phyloP scores from a whole-genome alignment of 2,113 vertebrate species.

The Panthera uncia region DNA sequence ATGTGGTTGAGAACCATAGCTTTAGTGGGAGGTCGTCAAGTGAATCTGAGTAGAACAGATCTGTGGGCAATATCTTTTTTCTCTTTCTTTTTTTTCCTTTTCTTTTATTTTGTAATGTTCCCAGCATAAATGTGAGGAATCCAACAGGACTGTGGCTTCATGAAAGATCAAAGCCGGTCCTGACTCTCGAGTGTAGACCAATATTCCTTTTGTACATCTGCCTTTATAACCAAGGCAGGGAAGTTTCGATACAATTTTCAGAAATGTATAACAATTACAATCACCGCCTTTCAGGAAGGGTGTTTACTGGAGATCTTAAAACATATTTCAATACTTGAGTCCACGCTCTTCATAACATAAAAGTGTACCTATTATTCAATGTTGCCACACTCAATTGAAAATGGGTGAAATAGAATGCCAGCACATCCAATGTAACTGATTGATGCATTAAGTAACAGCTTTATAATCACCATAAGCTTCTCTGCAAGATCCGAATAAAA shows the following conservation, averaged over 20 bases:
- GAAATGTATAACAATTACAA: not conserved
- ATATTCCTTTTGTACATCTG: not conserved
- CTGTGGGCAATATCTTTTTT: not conserved
- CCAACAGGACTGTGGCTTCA: not conserved
- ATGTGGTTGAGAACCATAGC: rapidly evolving
- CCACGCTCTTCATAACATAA: not conserved
- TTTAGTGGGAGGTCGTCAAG: not conserved
- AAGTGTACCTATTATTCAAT: not conserved
- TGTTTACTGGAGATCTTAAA: not conserved
- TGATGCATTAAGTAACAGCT: not conserved
- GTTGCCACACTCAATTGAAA: not conserved
- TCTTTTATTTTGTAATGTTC: not conserved
- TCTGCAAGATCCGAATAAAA: not conserved
- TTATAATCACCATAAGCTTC: not conserved
- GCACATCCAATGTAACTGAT: not conserved
- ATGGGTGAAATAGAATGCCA: not conserved
- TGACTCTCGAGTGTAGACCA: not conserved
- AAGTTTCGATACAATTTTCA: not conserved
- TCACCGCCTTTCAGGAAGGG: not conserved
- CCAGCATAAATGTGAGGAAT: not conserved
- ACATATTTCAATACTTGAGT: not conserved
- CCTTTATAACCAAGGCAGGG: not conserved
- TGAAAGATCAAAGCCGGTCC: not conserved
- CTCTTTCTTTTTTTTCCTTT: not conserved
- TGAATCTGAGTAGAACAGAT: not conserved